These are phyloP conservation scores for Tetrao urogallus DNA, from an alignment of 2,113 vertebrate genomes.

Conservation along the genomic window DNA sequence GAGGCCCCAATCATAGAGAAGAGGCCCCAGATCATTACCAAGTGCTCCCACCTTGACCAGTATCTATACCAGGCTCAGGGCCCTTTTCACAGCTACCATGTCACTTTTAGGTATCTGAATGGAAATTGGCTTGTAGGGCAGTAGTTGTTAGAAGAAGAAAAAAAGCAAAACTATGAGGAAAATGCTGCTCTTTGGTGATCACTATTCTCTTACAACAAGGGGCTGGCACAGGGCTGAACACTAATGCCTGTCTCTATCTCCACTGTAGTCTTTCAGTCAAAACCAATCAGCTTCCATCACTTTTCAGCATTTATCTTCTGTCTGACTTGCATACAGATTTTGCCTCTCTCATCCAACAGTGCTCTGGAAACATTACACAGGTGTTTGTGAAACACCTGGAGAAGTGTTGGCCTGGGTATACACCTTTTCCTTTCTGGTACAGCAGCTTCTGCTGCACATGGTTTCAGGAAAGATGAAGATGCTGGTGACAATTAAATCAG, in stretches of 20 bases:
- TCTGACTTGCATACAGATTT: constrained; percentile 1
- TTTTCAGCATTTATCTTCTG: neutral
- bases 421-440: constrained; percentile 15
- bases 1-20: neutral
- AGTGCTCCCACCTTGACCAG: neutral
- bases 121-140: neutral
- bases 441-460: neutral
- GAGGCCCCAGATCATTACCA: neutral
- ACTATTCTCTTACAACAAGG: neutral
- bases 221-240: neutral
- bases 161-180: neutral
- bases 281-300: neutral
- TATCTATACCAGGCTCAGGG: neutral
- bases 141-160: neutral
- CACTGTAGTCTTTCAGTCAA: neutral
- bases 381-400: neutral
- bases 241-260: neutral
- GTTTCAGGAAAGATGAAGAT: constrained; percentile 5
- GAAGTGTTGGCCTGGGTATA: neutral
- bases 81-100: neutral
- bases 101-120: neutral
- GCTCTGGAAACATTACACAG: neutral
- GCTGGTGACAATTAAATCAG: neutral
- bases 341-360: neutral
- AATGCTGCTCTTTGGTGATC: neutral